Percentiles rank a stretch among this genome's conserved stretches.
Evolutionary conservation across 1,140 invertebrate genomes (phyloP).

Genomic region (Penaeus japonicus): DNA sequence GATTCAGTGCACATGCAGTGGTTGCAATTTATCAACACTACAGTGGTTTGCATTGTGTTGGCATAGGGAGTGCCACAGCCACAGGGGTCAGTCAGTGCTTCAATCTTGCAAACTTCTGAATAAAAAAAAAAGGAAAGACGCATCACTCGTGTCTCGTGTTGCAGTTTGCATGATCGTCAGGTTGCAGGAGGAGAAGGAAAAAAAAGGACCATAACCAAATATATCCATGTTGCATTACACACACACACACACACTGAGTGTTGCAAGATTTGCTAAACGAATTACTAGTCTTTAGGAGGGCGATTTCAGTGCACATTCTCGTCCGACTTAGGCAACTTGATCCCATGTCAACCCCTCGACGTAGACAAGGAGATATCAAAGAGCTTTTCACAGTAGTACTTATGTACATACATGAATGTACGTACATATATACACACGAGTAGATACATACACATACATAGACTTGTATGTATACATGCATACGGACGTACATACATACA

Average conservation of each 20-base stretch:
- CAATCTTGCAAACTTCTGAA: too few relatives aligned
- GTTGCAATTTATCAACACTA: too few relatives aligned
- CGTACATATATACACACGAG: not conserved
- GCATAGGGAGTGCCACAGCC: too few relatives aligned
- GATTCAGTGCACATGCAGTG: too few relatives aligned
- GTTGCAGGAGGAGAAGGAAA: not conserved
- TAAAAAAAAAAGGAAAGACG: too few relatives aligned
- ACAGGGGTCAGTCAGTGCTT: too few relatives aligned
- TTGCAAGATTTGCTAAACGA: not conserved
- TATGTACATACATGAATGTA: not conserved
- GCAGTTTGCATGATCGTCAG: too few relatives aligned
- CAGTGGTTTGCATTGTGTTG: too few relatives aligned
- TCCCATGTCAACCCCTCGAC: not conserved
- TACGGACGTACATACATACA: too few relatives aligned
- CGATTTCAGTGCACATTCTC: not conserved
- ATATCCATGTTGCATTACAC: not conserved
- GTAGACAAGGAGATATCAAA: constrained; percentile 9
- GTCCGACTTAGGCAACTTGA: too few relatives aligned
- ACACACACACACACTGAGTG: not conserved
- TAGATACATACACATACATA: not conserved
- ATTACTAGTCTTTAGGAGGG: constrained; percentile 1
- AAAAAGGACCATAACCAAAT: not conserved
- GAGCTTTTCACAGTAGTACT: constrained; percentile 35
- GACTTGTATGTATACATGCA: too few relatives aligned
- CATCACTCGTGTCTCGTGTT: too few relatives aligned